Conservation (phyloP, 2,888 invertebrate species). For the Phengaris arion region DNA sequence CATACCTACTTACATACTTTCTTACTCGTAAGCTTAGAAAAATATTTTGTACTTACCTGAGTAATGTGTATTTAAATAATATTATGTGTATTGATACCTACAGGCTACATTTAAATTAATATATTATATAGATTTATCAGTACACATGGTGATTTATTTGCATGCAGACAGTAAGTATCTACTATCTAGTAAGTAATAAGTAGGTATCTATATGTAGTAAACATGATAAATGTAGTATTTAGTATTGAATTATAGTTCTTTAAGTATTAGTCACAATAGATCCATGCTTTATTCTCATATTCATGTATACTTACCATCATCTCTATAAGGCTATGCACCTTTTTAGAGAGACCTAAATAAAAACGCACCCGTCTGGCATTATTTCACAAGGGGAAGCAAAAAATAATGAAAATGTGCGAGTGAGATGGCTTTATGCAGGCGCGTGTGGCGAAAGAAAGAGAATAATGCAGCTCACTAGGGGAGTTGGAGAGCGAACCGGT, state of each 20-base stretch:
- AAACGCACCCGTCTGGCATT: constrained; percentile 68
- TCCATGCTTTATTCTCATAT: constrained; percentile 49
- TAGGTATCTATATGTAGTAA: constrained; percentile 2
- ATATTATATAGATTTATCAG: not conserved
- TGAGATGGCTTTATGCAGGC: constrained; percentile 63
- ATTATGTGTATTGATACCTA: too few species aligned
- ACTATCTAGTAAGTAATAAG: too few species aligned
- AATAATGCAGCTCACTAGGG: constrained; percentile 64
- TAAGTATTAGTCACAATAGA: constrained; percentile 45
- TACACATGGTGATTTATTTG: constrained; percentile 4
- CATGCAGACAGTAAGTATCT: constrained; percentile 23
- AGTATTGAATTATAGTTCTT: constrained; percentile 30
- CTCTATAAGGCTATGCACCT: constrained; percentile 52
- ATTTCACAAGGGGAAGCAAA: constrained; percentile 75
- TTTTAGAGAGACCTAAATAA: constrained; percentile 65
- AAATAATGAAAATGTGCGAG: constrained; percentile 74
- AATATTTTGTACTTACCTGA: too few species aligned
- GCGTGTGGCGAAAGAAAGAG: constrained; percentile 69
- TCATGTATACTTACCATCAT: constrained; percentile 54
- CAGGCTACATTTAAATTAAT: too few species aligned
- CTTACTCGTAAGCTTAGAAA: too few species aligned
- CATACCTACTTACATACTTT: too few species aligned
- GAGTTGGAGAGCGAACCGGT: constrained; percentile 74
- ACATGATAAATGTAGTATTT: not conserved
- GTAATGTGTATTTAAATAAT: too few species aligned